Evolutionary conservation across 2,113 vertebrate species (phyloP).

Genomic region (Stigmatopora argus): DNA sequence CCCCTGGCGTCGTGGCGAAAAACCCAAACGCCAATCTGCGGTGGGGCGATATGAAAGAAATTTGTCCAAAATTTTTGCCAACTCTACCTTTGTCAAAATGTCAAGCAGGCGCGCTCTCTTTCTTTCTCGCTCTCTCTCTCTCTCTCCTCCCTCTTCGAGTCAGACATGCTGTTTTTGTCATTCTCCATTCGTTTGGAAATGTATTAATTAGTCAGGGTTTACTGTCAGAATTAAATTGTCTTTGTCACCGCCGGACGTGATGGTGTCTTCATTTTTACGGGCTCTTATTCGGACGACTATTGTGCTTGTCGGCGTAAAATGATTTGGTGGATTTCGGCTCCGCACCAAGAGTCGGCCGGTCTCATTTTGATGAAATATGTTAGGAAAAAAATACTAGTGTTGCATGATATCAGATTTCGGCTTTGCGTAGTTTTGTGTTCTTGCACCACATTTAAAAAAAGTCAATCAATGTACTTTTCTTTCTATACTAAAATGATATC

Average conservation of each 20-base stretch:
- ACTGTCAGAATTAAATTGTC: neutral
- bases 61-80: neutral
- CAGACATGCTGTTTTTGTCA: neutral
- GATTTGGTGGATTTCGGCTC: neutral
- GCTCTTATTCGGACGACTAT: neutral
- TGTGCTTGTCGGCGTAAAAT: neutral
- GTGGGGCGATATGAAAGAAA: neutral
- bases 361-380: neutral
- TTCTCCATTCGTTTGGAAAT: neutral
- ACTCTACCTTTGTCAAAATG: neutral
- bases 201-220: constrained; percentile 1
- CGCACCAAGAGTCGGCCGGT: neutral
- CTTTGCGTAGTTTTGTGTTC: no score
- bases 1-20: constrained; percentile 26
- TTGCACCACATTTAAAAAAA: no score
- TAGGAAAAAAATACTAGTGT: neutral
- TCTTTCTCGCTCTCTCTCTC: neutral
- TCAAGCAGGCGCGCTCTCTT: neutral
- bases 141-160: neutral
- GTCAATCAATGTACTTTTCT: no score
- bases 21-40: constrained; percentile 6
- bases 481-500: no score
- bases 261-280: neutral
- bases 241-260: neutral
- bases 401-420: no score